Evolutionary conservation across 2,113 vertebrate genomes (phyloP), one percentile per base, ranked within the genome.

Genomic region (Colaptes auratus): DNA sequence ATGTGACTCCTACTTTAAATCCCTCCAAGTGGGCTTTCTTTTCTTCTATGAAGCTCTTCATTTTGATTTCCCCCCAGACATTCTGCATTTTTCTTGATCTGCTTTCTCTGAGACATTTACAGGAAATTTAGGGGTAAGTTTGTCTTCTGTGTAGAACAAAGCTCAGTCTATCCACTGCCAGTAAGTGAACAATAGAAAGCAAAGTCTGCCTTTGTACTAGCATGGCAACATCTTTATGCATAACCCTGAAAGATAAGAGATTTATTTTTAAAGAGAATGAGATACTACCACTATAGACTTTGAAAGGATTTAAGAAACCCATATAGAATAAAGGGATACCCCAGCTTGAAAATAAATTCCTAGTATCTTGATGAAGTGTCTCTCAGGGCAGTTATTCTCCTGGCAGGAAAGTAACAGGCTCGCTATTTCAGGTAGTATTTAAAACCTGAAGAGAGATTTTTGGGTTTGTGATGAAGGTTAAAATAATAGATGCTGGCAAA

Each of bases 221-320:
- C 21, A 84, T n/a, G n/a, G 69, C 16, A 89, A 91, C 24, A 92
- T 64, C 31, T 36, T 27, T 30, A 31, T 21, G 5, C 23, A 55
- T n/a, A 81, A 65, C 27, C 12, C 33, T 78, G 70, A 95, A 74
- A 91, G 61, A 88, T 31, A 73, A n/a, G 17, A 73, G 35, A 61
- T 42, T 58, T 86, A 60, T 86, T 94, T 67, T 83, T 71, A 88
- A 91, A 85, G 42, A 91, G 7, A 93, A 82, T 48, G 17, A 20
- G 11, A 60, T 61, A 75, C 30, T 58, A 56, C 9, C 46, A 28
- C 20, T 31, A 23, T 1, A 72, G 39, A 77, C 80, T 63, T 83
- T 74, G 67, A 10, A 88, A 74, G 5, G n/a, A 77, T 60, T 83
- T 72, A 46, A 83, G 58, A 82, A 90, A 67, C 15, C 48, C 50